A percentile compares a stretch with the other conserved stretches of the same genome.
Evolutionary conservation across 2,797 vertebrate genomes (phyloP).

Genomic region (Enteromius anoplus): DNA sequence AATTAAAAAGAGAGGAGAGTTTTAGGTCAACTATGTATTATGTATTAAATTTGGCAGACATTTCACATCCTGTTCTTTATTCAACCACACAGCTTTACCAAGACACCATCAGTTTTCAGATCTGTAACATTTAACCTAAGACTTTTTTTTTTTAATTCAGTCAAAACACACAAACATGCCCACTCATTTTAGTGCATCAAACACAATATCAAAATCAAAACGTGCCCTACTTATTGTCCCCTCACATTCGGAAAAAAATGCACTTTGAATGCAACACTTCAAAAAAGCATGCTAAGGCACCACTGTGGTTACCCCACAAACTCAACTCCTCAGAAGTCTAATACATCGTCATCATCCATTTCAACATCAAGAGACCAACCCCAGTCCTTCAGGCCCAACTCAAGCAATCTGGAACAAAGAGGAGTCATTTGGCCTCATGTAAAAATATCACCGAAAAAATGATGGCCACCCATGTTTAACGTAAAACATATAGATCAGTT

Average conservation of each 20-base stretch:
- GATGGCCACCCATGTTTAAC: background rate
- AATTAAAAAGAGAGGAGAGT: slow-evolving; percentile 53
- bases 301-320: slow-evolving; percentile 75
- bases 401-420: slow-evolving; percentile 93
- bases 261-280: background rate
- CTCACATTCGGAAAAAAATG: background rate
- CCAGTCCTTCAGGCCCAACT: slow-evolving; percentile 97
- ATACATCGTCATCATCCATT: slow-evolving; percentile 90
- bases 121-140: too few species aligned
- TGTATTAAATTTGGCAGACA: background rate
- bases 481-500: too few species aligned
- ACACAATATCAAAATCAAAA: slow-evolving; percentile 59
- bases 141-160: background rate
- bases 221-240: background rate
- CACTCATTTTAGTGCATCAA: slow-evolving; percentile 64
- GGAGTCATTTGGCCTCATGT: slow-evolving; percentile 64
- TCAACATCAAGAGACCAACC: slow-evolving; percentile 91
- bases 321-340: slow-evolving; percentile 94
- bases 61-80: background rate
- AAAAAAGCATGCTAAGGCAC: slow-evolving; percentile 58
- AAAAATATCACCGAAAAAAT: background rate
- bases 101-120: slow-evolving; percentile 1
- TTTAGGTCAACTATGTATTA: background rate
- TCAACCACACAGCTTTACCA: slow-evolving; percentile 46
- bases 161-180: slow-evolving; percentile 51